phyloP scores from a whole-genome alignment of 2,797 vertebrate genomes.

The Acanthurus lineatus region DNA sequence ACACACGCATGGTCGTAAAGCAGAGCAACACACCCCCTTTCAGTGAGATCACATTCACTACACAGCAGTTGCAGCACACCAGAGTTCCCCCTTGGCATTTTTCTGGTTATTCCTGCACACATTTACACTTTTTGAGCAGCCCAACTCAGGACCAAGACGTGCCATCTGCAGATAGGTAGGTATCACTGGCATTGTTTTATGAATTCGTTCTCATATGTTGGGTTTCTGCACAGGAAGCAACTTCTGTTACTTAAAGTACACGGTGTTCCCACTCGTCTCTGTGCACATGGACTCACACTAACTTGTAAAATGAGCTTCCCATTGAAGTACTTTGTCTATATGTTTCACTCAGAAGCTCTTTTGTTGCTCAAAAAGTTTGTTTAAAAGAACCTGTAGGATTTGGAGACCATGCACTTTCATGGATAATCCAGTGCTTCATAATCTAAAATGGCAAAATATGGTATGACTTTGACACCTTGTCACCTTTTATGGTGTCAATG shows the following conservation, averaged over 20 bases:
- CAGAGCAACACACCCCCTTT: slow-evolving; percentile 59
- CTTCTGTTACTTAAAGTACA: slow-evolving; percentile 50
- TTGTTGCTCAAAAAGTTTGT: background rate
- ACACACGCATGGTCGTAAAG: slow-evolving; percentile 27
- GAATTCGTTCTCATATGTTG: background rate
- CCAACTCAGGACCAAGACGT: slow-evolving; percentile 50
- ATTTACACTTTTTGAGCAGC: slow-evolving; percentile 11
- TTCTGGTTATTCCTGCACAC: slow-evolving; percentile 37
- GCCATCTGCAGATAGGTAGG: slow-evolving; percentile 68
- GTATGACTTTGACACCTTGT: background rate
- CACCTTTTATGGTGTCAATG: background rate
- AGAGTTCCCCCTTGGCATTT: slow-evolving; percentile 10
- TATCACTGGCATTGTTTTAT: background rate
- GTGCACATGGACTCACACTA: slow-evolving; percentile 8
- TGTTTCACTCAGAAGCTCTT: background rate
- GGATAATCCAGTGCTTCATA: background rate
- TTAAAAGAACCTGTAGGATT: background rate
- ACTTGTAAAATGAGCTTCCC: slow-evolving; percentile 12
- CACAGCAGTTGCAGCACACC: slow-evolving; percentile 29
- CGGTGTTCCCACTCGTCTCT: slow-evolving; percentile 49
- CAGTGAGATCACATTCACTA: slow-evolving; percentile 23
- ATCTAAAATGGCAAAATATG: background rate
- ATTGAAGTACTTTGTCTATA: background rate
- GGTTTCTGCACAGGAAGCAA: slow-evolving; percentile 24
- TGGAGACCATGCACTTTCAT: background rate